A percentile compares a stretch with the other conserved stretches of the same genome.
phyloP scores from a whole-genome alignment of 2,113 vertebrate species.

The Psittacula cyanocephala region DNA sequence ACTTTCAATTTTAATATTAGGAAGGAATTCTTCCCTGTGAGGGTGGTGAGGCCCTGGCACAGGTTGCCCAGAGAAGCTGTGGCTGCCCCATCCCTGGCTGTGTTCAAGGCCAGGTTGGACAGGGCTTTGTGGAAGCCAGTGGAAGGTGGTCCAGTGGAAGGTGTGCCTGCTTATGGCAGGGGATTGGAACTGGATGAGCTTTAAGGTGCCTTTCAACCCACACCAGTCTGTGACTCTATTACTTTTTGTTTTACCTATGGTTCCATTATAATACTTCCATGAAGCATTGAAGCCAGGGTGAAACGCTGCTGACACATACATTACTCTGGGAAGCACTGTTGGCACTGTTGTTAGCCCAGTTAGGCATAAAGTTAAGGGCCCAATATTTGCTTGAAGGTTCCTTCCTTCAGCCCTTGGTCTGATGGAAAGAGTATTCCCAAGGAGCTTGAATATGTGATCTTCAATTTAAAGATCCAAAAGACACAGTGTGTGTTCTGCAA shows the following conservation, averaged over 20 bases:
- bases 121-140: neutral
- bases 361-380: too few relatives aligned
- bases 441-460: neutral
- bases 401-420: neutral
- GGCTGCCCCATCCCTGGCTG: neutral
- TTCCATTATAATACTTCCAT: fast-evolving
- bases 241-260: fast-evolving
- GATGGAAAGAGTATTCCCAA: neutral
- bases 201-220: neutral
- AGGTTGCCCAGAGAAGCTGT: neutral
- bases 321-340: neutral
- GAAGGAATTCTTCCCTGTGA: neutral
- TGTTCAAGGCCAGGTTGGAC: neutral
- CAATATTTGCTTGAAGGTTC: too few relatives aligned
- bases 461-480: neutral
- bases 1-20: neutral
- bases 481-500: fast-evolving
- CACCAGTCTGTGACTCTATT: neutral
- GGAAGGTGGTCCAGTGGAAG: neutral
- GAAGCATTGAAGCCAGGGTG: neutral
- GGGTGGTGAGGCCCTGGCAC: neutral
- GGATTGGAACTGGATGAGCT: neutral
- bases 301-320: fast-evolving
- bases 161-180: neutral
- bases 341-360: neutral